These are phyloP conservation scores for Oenanthe oenanthe DNA, from an alignment of 2,113 vertebrate species.

Conservation along the genomic window DNA sequence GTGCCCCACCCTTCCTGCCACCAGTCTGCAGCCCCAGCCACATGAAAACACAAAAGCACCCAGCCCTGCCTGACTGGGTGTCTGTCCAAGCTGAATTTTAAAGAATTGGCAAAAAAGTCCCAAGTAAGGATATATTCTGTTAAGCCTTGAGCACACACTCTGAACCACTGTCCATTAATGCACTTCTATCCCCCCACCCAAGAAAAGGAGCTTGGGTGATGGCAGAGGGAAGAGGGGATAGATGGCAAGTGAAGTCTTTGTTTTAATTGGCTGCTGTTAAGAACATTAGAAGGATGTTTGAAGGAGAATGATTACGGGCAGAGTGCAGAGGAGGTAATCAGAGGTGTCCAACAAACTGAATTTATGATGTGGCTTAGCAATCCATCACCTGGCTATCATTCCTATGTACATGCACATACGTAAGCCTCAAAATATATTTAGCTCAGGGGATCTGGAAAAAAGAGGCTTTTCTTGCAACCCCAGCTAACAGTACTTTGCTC, in stretches of 20 bases:
- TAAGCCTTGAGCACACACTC: rapidly evolving
- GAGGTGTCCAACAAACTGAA: slow-evolving; percentile 16
- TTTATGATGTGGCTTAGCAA: slow-evolving; percentile 37
- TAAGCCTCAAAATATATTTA: slow-evolving; percentile 11
- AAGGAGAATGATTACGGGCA: slow-evolving; percentile 32
- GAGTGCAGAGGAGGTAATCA: slow-evolving; percentile 58
- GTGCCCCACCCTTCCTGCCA: not conserved
- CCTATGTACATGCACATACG: not conserved
- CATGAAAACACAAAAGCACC: not conserved
- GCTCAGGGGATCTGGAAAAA: not conserved
- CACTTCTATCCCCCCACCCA: not conserved
- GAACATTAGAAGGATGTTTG: slow-evolving; percentile 58
- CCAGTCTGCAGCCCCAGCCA: not conserved
- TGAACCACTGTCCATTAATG: not conserved
- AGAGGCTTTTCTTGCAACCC: not conserved
- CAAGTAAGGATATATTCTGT: not conserved
- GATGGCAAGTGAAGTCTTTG: slow-evolving; percentile 10
- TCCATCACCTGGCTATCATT: slow-evolving; percentile 22
- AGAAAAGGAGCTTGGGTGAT: not conserved
- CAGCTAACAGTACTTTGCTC: not conserved
- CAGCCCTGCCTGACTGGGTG: not conserved
- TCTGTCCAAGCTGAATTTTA: not conserved
- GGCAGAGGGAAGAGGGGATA: not conserved
- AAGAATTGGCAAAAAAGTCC: not conserved
- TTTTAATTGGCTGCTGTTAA: slow-evolving; percentile 57